These are phyloP conservation scores for Struthidea cinerea DNA, from an alignment of 2,113 vertebrate genomes.

Conservation along the genomic window DNA sequence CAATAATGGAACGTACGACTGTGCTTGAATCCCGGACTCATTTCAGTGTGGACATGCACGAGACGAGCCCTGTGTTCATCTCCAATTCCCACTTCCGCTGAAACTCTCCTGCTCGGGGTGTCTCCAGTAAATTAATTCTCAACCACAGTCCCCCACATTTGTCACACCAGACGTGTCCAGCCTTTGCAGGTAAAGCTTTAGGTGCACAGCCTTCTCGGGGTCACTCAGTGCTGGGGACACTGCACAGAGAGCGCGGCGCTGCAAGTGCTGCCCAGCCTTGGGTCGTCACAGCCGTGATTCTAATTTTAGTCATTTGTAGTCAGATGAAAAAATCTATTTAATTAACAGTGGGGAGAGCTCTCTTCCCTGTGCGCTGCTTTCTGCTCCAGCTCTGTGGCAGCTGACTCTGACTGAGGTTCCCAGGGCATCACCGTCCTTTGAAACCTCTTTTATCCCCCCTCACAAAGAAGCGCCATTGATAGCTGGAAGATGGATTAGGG, in stretches of 20 bases:
- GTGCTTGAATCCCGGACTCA: not conserved
- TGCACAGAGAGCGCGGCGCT: rapidly evolving
- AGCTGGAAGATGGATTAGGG: not conserved
- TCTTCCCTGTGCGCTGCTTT: not conserved
- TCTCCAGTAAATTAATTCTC: rapidly evolving
- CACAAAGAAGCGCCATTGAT: not conserved
- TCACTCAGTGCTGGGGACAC: rapidly evolving
- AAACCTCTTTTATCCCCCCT: not conserved
- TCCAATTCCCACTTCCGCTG: not conserved
- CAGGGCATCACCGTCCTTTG: not conserved
- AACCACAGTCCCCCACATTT: rapidly evolving
- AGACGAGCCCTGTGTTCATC: not conserved
- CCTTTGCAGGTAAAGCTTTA: rapidly evolving
- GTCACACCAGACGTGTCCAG: rapidly evolving
- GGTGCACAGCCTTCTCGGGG: not conserved
- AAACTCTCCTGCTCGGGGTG: rapidly evolving
- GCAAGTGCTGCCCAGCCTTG: rapidly evolving
- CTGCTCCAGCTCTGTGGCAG: not conserved
- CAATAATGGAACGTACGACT: not conserved
- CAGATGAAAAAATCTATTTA: not conserved
- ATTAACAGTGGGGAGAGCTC: not conserved
- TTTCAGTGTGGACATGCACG: not conserved
- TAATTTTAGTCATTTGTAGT: not conserved
- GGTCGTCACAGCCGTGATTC: not conserved
- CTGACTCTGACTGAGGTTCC: not conserved